Evolutionary conservation across 2,888 invertebrate species (phyloP), one percentile per base, ranked within the genome.

Genomic region (Ceratothoa steindachneri): DNA sequence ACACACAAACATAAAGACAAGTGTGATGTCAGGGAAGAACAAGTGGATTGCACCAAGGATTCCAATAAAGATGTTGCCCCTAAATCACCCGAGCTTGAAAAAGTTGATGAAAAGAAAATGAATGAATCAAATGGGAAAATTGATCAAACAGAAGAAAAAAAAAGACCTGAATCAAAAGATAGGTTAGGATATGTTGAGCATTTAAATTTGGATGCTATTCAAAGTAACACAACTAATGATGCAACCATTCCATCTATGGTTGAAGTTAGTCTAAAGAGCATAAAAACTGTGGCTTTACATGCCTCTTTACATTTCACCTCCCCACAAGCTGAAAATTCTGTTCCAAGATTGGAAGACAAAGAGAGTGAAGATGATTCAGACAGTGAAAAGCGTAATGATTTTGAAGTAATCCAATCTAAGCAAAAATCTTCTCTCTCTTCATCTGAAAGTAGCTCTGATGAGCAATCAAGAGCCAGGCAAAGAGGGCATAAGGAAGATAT

Each of bases 361-460:
- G n/a, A n/a, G n/a, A n/a, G n/a, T n/a, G n/a, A n/a, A n/a, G 67
- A 29, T 67, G 67, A 67, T 2, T 0, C 30, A 30, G 3, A 22
- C n/a, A 67, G 30, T 29, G 4, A 30, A 29, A 29, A 27, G 27
- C 51, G 60, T 27, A 53, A 22, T 29, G 64, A 68, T 31, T 29
- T 28, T 41, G 75, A 73, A 65, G 51, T 69, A 41, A 69, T 41
- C 7, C 73, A 75, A 52, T 64, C 41, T 5, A 70, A 71, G 24
- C 55, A 52, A 19, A 73, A 67, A 30, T 41, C 67, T 9, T 64
- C 69, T 28, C 24, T 67, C 9, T 71, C 71, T 60, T 31, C 65
- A 3, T 55, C 27, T 53, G 75, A 72, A 22, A 66, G 41, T 12
- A 28, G 28, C 2, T 28, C 27, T 19, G 30, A 19, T 5, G 69